Percentiles rank a stretch among this genome's conserved stretches.
Evolutionary conservation across 2,797 vertebrate genomes (phyloP).

Genomic region (Xiphorhynchus erythropygius): DNA sequence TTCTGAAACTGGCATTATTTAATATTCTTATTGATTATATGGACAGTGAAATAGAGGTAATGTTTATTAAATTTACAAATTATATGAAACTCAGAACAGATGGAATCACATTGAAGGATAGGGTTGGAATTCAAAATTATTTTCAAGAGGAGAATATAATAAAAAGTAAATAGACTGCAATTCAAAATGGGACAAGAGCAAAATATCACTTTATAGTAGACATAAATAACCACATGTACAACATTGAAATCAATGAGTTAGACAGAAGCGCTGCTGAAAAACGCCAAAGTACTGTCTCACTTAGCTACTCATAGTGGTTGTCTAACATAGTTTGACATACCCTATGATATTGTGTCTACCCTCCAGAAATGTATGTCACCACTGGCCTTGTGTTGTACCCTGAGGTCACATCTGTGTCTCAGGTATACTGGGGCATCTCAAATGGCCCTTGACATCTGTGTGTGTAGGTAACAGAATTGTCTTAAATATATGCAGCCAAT

Average conservation of each 20-base stretch:
- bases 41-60: not conserved
- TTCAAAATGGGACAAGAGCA: not conserved
- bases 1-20: not conserved
- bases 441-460: not conserved
- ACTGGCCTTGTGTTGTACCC: not conserved
- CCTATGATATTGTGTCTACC: not conserved
- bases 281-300: not conserved
- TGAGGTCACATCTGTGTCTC: not conserved
- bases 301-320: not conserved
- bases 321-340: not conserved
- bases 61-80: not conserved
- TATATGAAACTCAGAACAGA: not conserved
- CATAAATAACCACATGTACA: not conserved
- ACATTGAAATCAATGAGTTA: not conserved
- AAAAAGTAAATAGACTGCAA: not conserved
- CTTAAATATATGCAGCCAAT: not conserved
- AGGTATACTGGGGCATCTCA: not conserved
- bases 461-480: not conserved
- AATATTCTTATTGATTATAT: not conserved
- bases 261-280: not conserved
- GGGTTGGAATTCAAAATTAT: not conserved
- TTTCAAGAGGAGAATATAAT: not conserved
- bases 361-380: not conserved
- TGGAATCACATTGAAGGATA: not conserved
- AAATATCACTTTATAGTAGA: not conserved